Evolutionary conservation across 2,797 vertebrate species (phyloP).

Genomic region (Oceanodroma leucorhoa): DNA sequence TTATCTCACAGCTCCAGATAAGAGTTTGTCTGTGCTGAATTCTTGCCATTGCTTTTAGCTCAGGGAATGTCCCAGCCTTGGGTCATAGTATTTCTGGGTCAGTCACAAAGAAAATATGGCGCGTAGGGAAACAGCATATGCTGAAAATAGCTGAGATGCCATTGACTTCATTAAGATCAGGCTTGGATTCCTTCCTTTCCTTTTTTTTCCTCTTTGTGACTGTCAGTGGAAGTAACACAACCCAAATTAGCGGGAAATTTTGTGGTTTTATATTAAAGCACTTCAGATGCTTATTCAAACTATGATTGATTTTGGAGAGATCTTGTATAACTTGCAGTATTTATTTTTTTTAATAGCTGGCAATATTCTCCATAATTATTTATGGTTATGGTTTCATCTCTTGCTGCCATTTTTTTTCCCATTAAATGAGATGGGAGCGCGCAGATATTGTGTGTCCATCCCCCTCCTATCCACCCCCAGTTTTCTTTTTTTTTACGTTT

Average conservation of each 20-base stretch:
- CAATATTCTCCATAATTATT: background rate
- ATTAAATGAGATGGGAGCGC: background rate
- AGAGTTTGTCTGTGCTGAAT: conserved; percentile 27
- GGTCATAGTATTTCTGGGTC: conserved; percentile 38
- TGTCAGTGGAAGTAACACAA: background rate
- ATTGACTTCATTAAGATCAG: conserved; percentile 12
- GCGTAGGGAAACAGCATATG: background rate
- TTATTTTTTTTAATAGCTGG: background rate
- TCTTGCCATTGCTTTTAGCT: conserved; percentile 47
- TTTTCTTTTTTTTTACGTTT: background rate
- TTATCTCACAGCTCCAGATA: conserved; percentile 16
- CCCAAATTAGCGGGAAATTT: background rate
- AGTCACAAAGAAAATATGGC: conserved; percentile 26
- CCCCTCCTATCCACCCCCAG: background rate
- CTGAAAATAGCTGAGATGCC: conserved; percentile 48
- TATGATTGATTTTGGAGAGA: background rate
- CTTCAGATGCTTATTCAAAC: background rate
- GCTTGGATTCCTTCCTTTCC: background rate
- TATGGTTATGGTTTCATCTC: background rate
- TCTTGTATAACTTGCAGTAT: background rate
- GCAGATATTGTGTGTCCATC: background rate
- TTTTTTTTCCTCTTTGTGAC: background rate
- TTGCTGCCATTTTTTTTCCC: background rate
- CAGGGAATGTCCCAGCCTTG: conserved; percentile 46
- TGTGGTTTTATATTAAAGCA: background rate